Base-by-base conservation (phyloP, 2,797 vertebrate species). In the Pelodytes ibericus region DNA sequence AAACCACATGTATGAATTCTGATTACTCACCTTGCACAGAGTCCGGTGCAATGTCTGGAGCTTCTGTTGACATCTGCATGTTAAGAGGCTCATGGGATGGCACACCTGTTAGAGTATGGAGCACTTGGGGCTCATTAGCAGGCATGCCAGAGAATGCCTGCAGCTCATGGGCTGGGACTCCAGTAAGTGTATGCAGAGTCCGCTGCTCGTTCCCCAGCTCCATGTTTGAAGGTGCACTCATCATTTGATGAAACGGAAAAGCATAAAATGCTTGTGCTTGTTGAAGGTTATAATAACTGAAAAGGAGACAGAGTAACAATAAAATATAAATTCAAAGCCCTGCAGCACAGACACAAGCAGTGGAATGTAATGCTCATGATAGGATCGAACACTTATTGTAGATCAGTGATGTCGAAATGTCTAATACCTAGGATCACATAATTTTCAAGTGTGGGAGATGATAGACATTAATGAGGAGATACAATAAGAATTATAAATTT, bases 221-320 rank as follows among this genome's bases (percentile, higher is more conserved):
- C 83, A 86, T 9, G 22, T 0, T 80, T 4, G 89, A 84, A 1
- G 78, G 81, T 0, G 85, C 84, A 3, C 86, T 81, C 88, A 89
- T 90, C 86, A 86, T 83, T 77, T 86, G 90, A 47, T 84, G 84
- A 80, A 87, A 87, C 0, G 88, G 87, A 63, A 88, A 89, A 0
- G 87, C 30, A 77, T 87, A 90, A 80, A 91, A 89, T 0, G 87
- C 83, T 75, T 88, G 89, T 75, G 85, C 81, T 72, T 89, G 90
- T 77, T 88, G 89, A 76, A 91, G 83, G 15, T 87, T 4, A 81
- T 88, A 88, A 22, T 80, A 90, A 47, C 92, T 93, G 83, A 60
- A 74, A 80, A 58, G 57, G 11, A n/a, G 77, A 83, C 39, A 18
- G 13, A 47, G 10, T n/a, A 31, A 9, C 15, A 29, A 47, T 47